Conservation (phyloP, 1,140 invertebrate genomes). For the Leguminivora glycinivorella region DNA sequence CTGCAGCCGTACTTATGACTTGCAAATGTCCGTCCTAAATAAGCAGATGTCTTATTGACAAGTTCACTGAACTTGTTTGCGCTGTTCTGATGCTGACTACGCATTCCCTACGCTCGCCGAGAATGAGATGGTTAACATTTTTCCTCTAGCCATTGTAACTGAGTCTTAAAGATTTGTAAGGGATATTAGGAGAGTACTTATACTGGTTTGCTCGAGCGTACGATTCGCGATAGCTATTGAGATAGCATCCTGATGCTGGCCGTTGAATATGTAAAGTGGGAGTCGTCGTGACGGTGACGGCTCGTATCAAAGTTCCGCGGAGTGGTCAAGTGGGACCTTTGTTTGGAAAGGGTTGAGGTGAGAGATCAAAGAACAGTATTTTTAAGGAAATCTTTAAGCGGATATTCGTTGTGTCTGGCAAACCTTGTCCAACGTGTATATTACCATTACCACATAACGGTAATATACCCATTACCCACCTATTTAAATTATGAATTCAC, state of each 20-base stretch:
- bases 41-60: constrained; percentile 59
- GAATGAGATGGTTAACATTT: constrained; percentile 11
- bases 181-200: background rate
- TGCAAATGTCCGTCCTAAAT: constrained; percentile 55
- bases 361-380: background rate
- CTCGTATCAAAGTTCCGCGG: constrained; percentile 32
- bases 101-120: background rate
- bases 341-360: constrained; percentile 16
- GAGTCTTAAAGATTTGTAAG: background rate
- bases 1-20: constrained; percentile 43
- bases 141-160: background rate
- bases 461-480: no score
- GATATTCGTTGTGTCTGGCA: background rate
- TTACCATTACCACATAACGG: no score
- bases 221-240: background rate
- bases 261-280: constrained; percentile 42
- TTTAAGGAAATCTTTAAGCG: background rate
- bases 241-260: background rate
- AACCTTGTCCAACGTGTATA: no score
- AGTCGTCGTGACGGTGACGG: constrained; percentile 29
- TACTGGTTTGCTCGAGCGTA: background rate
- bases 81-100: constrained; percentile 30
- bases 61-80: constrained; percentile 48
- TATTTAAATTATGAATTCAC: no score
- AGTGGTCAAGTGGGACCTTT: constrained; percentile 10